A percentile compares a stretch with the other conserved stretches of the same genome.
Conservation (phyloP, 2,797 vertebrate species). For the Heteromormyrus szaboi region DNA sequence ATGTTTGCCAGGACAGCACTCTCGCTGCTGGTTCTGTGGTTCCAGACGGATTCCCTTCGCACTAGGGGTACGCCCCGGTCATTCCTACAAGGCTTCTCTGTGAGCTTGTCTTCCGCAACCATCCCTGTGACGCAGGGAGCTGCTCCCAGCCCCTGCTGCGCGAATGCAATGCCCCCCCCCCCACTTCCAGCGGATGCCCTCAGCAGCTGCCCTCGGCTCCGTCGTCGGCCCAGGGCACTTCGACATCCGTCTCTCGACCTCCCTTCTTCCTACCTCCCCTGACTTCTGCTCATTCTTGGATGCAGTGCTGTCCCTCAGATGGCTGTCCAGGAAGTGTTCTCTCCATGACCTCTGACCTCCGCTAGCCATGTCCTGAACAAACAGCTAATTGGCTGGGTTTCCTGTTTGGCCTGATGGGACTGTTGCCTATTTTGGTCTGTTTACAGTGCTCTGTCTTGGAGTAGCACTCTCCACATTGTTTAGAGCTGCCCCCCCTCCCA, state of each 20-base stretch:
- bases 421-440: conserved; percentile 68
- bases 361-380: conserved; percentile 63
- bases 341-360: conserved; percentile 57
- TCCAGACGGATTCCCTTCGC: background rate
- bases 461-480: conserved; percentile 54
- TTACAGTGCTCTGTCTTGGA: conserved; percentile 53
- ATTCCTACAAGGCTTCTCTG: background rate
- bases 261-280: conserved; percentile 6
- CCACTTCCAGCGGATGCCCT: conserved; percentile 35
- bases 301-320: conserved; percentile 52
- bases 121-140: background rate
- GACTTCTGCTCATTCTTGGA: conserved; percentile 53
- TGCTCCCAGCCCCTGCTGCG: background rate
- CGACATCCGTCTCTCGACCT: background rate
- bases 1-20: background rate
- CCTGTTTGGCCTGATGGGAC: conserved; percentile 74
- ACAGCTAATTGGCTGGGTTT: conserved; percentile 73
- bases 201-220: conserved; percentile 30
- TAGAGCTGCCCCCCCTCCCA: conserved; percentile 29
- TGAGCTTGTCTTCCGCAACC: background rate
- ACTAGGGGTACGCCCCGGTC: background rate
- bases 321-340: conserved; percentile 66
- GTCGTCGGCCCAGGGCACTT: conserved; percentile 29
- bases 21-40: background rate
- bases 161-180: conserved; percentile 7